A percentile compares a stretch with the other conserved stretches of the same genome.
These are phyloP conservation scores for Limulus polyphemus DNA, from an alignment of 2,888 invertebrate species.

Conservation along the genomic window DNA sequence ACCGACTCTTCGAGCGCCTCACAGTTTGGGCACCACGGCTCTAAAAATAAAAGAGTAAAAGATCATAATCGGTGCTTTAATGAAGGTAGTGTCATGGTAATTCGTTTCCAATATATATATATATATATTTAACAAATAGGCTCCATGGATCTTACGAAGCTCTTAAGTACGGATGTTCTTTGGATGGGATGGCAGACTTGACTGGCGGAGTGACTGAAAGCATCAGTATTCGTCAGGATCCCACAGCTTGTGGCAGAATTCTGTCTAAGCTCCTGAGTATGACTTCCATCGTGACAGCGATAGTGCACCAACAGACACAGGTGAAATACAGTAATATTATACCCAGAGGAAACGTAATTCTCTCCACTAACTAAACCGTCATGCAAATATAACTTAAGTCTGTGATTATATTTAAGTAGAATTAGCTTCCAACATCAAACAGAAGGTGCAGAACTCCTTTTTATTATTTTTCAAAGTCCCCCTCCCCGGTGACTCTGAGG, in stretches of 20 bases:
- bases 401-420: no score
- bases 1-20: no score
- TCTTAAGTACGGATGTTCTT: slow-evolving; percentile 73
- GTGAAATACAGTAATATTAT: neutral
- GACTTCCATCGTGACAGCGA: slow-evolving; percentile 71
- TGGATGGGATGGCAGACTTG: slow-evolving; percentile 75
- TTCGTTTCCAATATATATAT: no score
- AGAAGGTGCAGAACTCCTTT: no score
- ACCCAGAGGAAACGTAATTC: neutral
- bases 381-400: no score
- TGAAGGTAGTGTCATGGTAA: no score
- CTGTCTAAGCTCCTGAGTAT: slow-evolving; percentile 59
- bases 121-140: slow-evolving; percentile 44
- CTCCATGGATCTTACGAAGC: slow-evolving; percentile 87
- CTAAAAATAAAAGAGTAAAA: no score
- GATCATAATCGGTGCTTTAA: no score
- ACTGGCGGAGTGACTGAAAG: slow-evolving; percentile 81
- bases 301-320: slow-evolving; percentile 43
- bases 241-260: slow-evolving; percentile 52
- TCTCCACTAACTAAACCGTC: neutral
- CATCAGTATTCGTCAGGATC: slow-evolving; percentile 55
- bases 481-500: no score
- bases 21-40: no score
- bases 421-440: no score
- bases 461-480: no score